Percentiles rank a stretch among this genome's conserved stretches.
Conservation (phyloP, 2,888 invertebrate genomes). For the Peribatodes rhomboidaria region DNA sequence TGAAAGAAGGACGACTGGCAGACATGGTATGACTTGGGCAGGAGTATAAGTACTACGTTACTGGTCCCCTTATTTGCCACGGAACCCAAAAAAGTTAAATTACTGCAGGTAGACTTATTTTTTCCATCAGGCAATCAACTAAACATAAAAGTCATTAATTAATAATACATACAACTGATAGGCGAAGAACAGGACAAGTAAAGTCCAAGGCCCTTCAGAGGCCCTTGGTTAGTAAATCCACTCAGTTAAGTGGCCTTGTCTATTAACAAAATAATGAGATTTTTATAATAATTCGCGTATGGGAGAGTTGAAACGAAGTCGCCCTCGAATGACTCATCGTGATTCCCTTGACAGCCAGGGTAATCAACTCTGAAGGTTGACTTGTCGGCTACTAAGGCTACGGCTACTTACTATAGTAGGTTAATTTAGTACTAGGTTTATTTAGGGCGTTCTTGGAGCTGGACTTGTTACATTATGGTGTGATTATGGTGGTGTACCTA, state of each 20-base stretch:
- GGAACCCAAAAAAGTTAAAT: background rate
- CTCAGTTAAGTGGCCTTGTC: conserved; percentile 19
- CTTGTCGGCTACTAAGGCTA: no score
- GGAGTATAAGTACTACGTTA: no score
- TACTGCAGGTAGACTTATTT: background rate
- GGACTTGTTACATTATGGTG: no score
- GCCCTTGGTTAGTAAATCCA: conserved; percentile 14
- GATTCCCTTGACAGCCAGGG: conserved; percentile 20
- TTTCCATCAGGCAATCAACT: background rate
- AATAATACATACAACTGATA: background rate
- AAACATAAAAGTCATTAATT: background rate
- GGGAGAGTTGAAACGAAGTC: background rate
- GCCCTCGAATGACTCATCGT: conserved; percentile 35
- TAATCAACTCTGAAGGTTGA: conserved; percentile 17
- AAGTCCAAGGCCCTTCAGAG: conserved; percentile 1
- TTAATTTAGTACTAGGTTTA: no score
- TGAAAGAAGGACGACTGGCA: no score
- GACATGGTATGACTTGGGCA: no score
- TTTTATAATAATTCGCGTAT: conserved; percentile 16
- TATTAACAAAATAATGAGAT: conserved; percentile 27
- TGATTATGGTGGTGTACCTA: background rate
- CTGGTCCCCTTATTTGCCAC: no score
- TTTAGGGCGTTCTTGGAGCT: background rate
- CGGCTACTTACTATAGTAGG: no score
- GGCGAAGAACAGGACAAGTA: conserved; percentile 8